Base-by-base conservation (phyloP, 1,140 invertebrate species). In the Drosophila nannoptera region DNA sequence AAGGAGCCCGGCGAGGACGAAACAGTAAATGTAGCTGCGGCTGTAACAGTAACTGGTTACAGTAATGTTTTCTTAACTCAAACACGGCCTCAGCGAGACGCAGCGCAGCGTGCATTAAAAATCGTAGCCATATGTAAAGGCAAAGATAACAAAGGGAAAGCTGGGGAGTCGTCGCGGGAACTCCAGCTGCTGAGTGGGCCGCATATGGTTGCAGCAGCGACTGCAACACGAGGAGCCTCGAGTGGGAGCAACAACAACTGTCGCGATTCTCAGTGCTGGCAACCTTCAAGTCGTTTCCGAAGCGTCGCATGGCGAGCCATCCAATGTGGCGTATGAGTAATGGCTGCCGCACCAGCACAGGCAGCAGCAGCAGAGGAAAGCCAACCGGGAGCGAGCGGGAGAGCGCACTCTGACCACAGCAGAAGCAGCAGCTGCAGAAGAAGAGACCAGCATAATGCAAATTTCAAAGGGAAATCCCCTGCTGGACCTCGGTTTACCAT, bases 41-140 rank as follows among this genome's bases (percentile, higher is more conserved):
- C 61, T 55, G 52, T 73, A 84, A 73, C 75, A 48, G 80, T 83
- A 70, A 80, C 80, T 67, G 68, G 62, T 59, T 70, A 60, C 56
- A 42, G 81, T 86, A 84, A 84, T 84, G 81, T 81, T 84, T 78
- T 81, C 81, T 84, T 74, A 84, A 86, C 80, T 83, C 73, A 84
- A 83, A 83, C 80, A 83, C 74, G 81, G 63, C 80, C 76, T 70
- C 78, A 73, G 69, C 78, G 68, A 49, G 49, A 38, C 35, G 56
- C 22, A n/a, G 7, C 8, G 61, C 42, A 22, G 65, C 61, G 77
- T 76, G 65, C 81, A 86, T 86, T 86, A 86, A 86, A 86, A 86
- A 86, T 86, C 81, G 81, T 81, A 68, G 77, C 82, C 81, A 86
- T 86, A 86, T 86, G 81, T 77, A 86, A 86, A 86, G 69, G 73